Evolutionary conservation across 1,140 invertebrate genomes (phyloP).

Genomic region (Lucilia sericata): DNA sequence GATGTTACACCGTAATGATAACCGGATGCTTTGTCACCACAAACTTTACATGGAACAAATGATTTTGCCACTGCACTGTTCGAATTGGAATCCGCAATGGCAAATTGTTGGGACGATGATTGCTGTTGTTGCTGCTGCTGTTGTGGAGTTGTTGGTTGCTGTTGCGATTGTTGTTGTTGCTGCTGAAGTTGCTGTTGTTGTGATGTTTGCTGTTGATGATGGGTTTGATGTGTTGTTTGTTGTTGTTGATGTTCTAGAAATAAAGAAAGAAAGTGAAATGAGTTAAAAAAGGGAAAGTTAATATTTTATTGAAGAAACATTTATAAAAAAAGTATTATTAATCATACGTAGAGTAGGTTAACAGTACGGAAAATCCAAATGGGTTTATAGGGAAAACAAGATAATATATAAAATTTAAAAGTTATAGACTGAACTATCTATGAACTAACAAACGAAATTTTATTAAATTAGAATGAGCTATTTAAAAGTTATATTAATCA

Average conservation of each 20-base stretch:
- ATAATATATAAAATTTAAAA: too few species aligned
- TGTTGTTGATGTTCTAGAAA: slow-evolving; percentile 33
- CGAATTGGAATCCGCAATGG: slow-evolving; percentile 82
- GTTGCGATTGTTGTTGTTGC: neutral
- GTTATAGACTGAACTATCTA: too few species aligned
- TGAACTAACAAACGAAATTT: too few species aligned
- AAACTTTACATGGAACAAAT: slow-evolving; percentile 97
- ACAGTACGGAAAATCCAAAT: too few species aligned
- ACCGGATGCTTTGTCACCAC: slow-evolving; percentile 98
- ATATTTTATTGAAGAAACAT: too few species aligned
- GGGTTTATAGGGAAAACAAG: too few species aligned
- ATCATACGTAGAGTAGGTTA: neutral
- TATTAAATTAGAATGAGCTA: too few species aligned
- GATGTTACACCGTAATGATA: slow-evolving; percentile 99
- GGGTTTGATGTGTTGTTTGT: neutral
- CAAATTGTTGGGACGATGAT: slow-evolving; percentile 71
- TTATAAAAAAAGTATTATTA: neutral
- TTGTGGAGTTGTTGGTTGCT: neutral
- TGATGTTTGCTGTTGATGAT: neutral
- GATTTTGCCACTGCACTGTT: slow-evolving; percentile 74
- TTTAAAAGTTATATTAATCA: too few species aligned
- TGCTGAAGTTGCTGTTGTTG: neutral
- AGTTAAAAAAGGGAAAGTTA: neutral
- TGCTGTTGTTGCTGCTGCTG: slow-evolving; percentile 4
- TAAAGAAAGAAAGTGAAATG: neutral